These are phyloP conservation scores for Gopherus flavomarginatus DNA, from an alignment of 2,113 vertebrate genomes.

Conservation along the genomic window DNA sequence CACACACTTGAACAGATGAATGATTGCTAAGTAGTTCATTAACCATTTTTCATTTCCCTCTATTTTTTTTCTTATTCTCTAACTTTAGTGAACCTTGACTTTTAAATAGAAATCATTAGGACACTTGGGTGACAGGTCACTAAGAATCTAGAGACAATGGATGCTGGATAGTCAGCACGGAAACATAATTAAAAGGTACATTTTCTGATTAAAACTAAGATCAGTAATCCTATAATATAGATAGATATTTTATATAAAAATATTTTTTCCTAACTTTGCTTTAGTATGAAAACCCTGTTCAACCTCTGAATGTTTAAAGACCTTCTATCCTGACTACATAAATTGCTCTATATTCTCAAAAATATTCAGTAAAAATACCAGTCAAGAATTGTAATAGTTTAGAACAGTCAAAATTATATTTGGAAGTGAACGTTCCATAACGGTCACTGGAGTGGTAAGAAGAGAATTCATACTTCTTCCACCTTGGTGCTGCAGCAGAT, in stretches of 20 bases:
- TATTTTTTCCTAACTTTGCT: neutral
- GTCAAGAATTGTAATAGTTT: neutral
- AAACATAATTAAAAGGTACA: neutral
- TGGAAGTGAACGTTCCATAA: neutral
- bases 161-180: neutral
- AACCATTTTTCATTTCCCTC: constrained; percentile 33
- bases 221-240: neutral
- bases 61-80: constrained; percentile 45
- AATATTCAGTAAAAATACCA: neutral
- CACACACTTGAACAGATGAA: constrained; percentile 6
- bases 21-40: constrained; percentile 16
- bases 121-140: neutral
- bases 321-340: neutral
- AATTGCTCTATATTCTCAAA: neutral
- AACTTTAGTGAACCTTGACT: neutral
- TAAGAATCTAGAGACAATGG: constrained; percentile 39
- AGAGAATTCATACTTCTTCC: neutral
- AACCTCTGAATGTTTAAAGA: neutral
- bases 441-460: neutral
- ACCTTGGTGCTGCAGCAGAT: neutral
- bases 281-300: neutral
- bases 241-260: neutral
- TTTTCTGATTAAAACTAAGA: neutral
- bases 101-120: constrained; percentile 38
- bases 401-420: neutral